Evolutionary conservation across 2,113 vertebrate species (phyloP).

Genomic region (Eptesicus fuscus): DNA sequence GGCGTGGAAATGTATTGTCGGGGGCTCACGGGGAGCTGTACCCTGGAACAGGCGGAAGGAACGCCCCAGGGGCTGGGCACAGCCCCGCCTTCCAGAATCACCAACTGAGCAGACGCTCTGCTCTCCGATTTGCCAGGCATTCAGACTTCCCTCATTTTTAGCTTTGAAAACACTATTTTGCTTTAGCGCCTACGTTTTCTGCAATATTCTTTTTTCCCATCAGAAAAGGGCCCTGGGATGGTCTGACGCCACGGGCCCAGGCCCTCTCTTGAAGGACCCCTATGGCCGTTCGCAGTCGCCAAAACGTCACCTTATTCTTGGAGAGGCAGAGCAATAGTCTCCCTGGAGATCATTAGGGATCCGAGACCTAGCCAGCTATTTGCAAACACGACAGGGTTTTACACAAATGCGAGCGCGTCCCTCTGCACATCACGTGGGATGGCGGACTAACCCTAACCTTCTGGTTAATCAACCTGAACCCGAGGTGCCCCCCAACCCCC

Average conservation of each 20-base stretch:
- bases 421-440: background rate
- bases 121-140: background rate
- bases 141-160: background rate
- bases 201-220: background rate
- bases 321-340: background rate
- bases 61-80: too few species aligned
- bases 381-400: background rate
- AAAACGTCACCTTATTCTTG: background rate
- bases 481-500: background rate
- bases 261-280: background rate
- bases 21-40: background rate
- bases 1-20: background rate
- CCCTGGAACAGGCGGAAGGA: background rate
- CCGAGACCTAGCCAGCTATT: background rate
- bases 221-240: background rate
- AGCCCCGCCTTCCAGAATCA: background rate
- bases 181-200: background rate
- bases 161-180: constrained; percentile 27
- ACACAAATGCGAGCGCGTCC: background rate
- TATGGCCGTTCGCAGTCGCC: background rate
- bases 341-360: constrained; percentile 15
- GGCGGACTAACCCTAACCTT: background rate
- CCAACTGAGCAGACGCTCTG: background rate
- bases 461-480: background rate
- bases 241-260: background rate